Evolutionary conservation across 2,113 vertebrate genomes (phyloP).

Genomic region (Clupea harengus): DNA sequence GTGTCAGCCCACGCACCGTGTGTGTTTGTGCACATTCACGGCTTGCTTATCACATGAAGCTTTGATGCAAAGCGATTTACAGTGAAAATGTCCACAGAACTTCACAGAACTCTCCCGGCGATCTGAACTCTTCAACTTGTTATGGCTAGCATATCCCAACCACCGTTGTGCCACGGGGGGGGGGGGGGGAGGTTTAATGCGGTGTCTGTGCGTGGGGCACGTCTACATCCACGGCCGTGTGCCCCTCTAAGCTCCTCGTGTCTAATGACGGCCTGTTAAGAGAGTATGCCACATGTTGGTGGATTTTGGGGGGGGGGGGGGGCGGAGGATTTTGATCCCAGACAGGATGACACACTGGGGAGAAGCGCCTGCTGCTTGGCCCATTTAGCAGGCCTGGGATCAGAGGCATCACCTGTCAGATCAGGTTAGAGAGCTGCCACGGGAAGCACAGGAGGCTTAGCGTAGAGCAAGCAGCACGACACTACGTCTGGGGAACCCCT

Average conservation of each 20-base stretch:
- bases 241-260: neutral
- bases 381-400: neutral
- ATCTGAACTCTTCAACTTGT: constrained; percentile 6
- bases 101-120: neutral
- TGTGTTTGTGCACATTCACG: neutral
- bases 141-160: neutral
- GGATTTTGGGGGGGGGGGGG: neutral
- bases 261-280: neutral
- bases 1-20: neutral
- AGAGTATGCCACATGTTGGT: neutral
- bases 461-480: neutral
- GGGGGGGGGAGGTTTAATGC: neutral
- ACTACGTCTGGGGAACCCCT: neutral
- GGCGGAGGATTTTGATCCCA: neutral
- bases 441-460: neutral
- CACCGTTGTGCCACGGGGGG: neutral
- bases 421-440: neutral
- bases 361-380: neutral
- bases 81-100: neutral
- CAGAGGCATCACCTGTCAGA: neutral
- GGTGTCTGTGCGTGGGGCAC: neutral
- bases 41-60: neutral
- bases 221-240: neutral
- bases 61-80: neutral
- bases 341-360: neutral